phyloP scores from a whole-genome alignment of 2,888 invertebrate genomes.

The Drosophila borealis region DNA sequence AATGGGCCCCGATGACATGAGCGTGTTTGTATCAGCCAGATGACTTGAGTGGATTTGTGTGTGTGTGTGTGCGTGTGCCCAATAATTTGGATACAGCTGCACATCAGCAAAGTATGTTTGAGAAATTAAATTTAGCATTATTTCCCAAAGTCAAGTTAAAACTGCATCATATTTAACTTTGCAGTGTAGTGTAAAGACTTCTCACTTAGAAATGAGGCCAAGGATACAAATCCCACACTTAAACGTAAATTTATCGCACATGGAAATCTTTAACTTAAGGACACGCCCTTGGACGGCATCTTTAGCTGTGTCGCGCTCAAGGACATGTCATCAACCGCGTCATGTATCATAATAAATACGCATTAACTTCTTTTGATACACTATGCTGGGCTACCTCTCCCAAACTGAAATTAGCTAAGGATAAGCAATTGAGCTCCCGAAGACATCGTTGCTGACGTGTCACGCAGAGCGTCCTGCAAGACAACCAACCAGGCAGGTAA shows the following conservation, averaged over 20 bases:
- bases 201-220: no score
- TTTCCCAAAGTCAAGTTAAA: constrained; percentile 5
- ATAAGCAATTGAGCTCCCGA: no score
- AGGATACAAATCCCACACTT: neutral
- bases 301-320: neutral
- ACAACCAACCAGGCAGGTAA: neutral
- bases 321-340: neutral
- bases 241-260: neutral
- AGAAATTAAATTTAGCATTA: constrained; percentile 6
- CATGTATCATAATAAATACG: neutral
- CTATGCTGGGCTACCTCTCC: no score
- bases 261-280: neutral
- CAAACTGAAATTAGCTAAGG: no score
- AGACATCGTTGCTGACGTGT: neutral
- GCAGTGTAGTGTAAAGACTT: no score
- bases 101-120: constrained; percentile 3
- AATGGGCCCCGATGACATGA: constrained; percentile 47
- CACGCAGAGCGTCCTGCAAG: neutral
- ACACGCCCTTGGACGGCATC: neutral
- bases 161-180: neutral
- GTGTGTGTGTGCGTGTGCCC: no score
- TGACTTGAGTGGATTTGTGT: constrained; percentile 26
- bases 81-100: constrained; percentile 6
- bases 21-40: constrained; percentile 20
- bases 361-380: no score